Conservation (phyloP, 2,797 vertebrate species). For the Morelia viridis region DNA sequence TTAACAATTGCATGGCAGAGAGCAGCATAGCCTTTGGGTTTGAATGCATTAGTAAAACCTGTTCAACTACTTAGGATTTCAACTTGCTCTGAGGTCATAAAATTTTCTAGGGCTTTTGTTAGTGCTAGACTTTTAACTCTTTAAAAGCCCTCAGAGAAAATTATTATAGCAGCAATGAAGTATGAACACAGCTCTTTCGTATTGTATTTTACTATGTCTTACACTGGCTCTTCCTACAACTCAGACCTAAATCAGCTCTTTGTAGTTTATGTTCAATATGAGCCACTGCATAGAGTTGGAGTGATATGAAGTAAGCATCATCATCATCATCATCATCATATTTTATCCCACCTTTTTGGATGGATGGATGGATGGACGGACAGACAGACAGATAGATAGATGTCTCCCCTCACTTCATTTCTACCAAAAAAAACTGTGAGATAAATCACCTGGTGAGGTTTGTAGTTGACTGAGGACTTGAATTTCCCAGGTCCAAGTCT, state of each 20-base stretch:
- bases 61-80: slow-evolving; percentile 22
- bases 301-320: not conserved
- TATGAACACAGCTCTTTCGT: not conserved
- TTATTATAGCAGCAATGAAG: not conserved
- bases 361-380: no score
- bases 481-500: no score
- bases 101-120: slow-evolving; percentile 4
- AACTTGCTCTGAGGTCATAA: slow-evolving; percentile 15
- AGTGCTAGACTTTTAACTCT: slow-evolving; percentile 7
- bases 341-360: no score
- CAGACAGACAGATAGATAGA: no score
- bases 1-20: slow-evolving; percentile 23
- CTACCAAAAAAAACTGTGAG: no score
- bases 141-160: not conserved
- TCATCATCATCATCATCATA: no score
- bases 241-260: not conserved
- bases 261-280: not conserved
- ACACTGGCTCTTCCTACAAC: not conserved
- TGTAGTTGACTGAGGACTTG: no score
- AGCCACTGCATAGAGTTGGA: not conserved
- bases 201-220: not conserved
- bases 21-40: slow-evolving; percentile 8
- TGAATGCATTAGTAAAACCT: slow-evolving; percentile 28
- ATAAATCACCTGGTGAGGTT: no score
- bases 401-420: no score